A percentile compares a stretch with the other conserved stretches of the same genome.
phyloP scores from a whole-genome alignment of 2,888 invertebrate genomes.

The Halictus ligatus region DNA sequence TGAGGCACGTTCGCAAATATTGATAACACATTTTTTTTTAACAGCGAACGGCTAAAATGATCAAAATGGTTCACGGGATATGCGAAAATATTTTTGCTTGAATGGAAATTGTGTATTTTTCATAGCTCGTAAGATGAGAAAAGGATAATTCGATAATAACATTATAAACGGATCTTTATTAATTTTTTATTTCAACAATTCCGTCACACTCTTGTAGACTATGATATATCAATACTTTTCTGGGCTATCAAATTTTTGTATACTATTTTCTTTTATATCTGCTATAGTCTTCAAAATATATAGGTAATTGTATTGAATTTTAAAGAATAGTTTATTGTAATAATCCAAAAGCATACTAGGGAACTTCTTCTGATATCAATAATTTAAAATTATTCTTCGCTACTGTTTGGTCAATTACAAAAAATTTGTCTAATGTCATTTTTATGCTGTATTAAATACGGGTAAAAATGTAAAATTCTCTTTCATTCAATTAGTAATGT shows the following conservation, averaged over 20 bases:
- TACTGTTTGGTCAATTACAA: no score
- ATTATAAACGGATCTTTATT: not conserved
- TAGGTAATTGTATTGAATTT: no score
- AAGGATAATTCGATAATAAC: not conserved
- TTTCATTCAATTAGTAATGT: not conserved
- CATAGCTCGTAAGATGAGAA: not conserved
- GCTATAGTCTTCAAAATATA: not conserved
- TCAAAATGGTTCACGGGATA: not conserved
- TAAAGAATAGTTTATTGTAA: no score
- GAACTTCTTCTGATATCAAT: not conserved
- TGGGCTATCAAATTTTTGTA: not conserved
- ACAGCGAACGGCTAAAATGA: not conserved
- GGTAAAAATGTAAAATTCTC: not conserved
- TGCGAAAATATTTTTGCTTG: not conserved
- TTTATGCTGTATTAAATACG: not conserved
- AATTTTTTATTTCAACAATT: not conserved
- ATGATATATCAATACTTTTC: not conserved
- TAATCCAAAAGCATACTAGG: not conserved
- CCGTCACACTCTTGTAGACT: not conserved
- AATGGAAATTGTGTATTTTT: not conserved
- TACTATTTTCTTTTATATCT: not conserved
- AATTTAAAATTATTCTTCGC: not conserved
- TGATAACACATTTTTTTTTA: not conserved
- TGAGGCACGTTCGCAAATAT: not conserved
- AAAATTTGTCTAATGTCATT: not conserved